These are phyloP conservation scores for Lepidotrigona ventralis DNA, from an alignment of 1,140 invertebrate genomes.

Conservation along the genomic window DNA sequence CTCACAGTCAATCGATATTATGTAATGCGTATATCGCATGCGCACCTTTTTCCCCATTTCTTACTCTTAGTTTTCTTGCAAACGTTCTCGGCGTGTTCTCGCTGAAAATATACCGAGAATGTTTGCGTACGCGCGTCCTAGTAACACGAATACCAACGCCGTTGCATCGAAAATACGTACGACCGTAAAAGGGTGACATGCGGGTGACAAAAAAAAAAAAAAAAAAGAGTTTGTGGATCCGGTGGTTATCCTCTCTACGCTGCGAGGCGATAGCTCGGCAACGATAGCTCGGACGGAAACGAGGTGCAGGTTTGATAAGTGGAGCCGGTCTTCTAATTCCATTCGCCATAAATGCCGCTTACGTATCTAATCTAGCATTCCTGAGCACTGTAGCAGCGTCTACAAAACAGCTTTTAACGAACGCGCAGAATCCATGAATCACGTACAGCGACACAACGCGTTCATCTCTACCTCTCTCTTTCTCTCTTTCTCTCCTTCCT, in stretches of 20 bases:
- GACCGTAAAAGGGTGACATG: too few relatives aligned
- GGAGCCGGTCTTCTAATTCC: conserved; percentile 64
- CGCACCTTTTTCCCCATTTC: background rate
- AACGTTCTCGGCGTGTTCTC: too few relatives aligned
- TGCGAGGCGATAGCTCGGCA: conserved; percentile 41
- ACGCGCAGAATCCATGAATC: conserved; percentile 66
- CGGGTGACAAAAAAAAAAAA: background rate
- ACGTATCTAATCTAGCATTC: conserved; percentile 70
- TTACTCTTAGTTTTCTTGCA: background rate
- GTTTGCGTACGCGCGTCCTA: background rate
- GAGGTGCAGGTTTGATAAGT: conserved; percentile 59
- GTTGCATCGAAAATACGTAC: conserved; percentile 6
- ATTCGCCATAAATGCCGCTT: conserved; percentile 66
- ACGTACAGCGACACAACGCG: conserved; percentile 52
- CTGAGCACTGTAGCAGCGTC: conserved; percentile 39
- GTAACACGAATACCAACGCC: background rate
- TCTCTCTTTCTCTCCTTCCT: too few relatives aligned
- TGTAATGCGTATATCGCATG: background rate
- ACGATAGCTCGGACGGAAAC: conserved; percentile 65
- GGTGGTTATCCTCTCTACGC: conserved; percentile 15
- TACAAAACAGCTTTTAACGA: conserved; percentile 63
- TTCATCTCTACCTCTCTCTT: conserved; percentile 12
- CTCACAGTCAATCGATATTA: conserved; percentile 7
- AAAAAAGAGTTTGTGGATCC: conserved; percentile 9
- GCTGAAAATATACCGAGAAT: background rate